phyloP scores from a whole-genome alignment of 2,797 vertebrate genomes.

The Myotis daubentonii region DNA sequence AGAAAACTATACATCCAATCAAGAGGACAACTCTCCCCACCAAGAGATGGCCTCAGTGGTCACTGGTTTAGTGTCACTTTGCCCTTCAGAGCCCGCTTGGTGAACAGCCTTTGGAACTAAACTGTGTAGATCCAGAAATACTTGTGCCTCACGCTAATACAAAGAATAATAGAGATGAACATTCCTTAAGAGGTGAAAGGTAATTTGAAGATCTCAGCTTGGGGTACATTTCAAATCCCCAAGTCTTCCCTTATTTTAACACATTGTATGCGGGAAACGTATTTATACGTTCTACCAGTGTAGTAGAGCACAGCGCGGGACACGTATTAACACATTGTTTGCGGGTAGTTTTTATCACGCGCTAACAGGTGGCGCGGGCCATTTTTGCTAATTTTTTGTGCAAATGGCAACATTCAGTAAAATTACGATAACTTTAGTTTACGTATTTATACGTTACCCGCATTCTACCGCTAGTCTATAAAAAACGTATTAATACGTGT shows the following conservation, averaged over 20 bases:
- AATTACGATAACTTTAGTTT: too few relatives aligned
- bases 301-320: too few relatives aligned
- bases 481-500: too few relatives aligned
- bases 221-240: slow-evolving; percentile 5
- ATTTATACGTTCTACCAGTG: too few relatives aligned
- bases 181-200: not conserved
- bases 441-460: too few relatives aligned
- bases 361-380: too few relatives aligned
- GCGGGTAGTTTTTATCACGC: too few relatives aligned
- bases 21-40: slow-evolving; percentile 37
- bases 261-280: too few relatives aligned
- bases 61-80: not conserved
- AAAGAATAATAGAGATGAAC: not conserved
- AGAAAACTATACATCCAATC: not conserved
- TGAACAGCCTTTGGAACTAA: not conserved
- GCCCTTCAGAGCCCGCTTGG: not conserved
- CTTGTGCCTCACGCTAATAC: not conserved
- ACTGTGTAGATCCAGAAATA: not conserved
- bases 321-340: too few relatives aligned
- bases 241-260: not conserved
- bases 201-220: slow-evolving; percentile 13
- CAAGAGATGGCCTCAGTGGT: slow-evolving; percentile 62
- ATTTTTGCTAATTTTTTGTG: too few relatives aligned
- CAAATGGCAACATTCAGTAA: too few relatives aligned
- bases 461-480: too few relatives aligned